Percentiles rank a stretch among this genome's conserved stretches.
Evolutionary conservation across 1,140 invertebrate species (phyloP).

Genomic region (Dendroctonus valens): DNA sequence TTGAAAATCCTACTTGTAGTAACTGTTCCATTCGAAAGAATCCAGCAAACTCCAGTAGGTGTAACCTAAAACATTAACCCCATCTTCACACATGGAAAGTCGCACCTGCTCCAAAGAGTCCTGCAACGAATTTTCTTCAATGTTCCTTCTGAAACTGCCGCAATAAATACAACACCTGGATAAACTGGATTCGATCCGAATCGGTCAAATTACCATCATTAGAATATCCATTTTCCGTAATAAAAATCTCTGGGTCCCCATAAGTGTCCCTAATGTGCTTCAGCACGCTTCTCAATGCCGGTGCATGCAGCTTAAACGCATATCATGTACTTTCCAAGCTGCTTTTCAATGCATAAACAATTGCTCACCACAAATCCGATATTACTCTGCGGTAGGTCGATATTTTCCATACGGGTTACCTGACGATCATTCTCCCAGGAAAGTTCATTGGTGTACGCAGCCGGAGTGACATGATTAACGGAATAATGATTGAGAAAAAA

Average conservation of each 20-base stretch:
- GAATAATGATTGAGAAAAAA: constrained; percentile 20
- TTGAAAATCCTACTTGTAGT: constrained; percentile 44
- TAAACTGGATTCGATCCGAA: constrained; percentile 30
- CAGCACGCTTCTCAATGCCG: constrained; percentile 57
- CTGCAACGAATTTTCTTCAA: constrained; percentile 1
- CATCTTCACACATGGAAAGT: constrained; percentile 42
- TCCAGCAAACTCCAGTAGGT: constrained; percentile 66
- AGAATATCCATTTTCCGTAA: constrained; percentile 72
- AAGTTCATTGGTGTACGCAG: not conserved
- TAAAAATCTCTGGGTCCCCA: constrained; percentile 59
- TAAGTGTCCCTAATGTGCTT: constrained; percentile 64
- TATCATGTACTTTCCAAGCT: not conserved
- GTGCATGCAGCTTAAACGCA: constrained; percentile 17
- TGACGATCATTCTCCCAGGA: constrained; percentile 19
- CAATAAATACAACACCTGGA: constrained; percentile 7
- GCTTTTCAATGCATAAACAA: not conserved
- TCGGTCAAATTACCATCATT: constrained; percentile 44
- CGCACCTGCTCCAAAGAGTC: constrained; percentile 8
- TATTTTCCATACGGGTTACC: not conserved
- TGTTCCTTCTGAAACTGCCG: not conserved
- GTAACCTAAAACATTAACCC: constrained; percentile 54
- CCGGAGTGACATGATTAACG: not conserved
- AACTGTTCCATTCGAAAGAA: constrained; percentile 62
- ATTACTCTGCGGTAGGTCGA: not conserved
- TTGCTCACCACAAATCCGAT: constrained; percentile 2